Evolutionary conservation across 2,888 invertebrate species (phyloP).

Genomic region (Nasonia oneida): DNA sequence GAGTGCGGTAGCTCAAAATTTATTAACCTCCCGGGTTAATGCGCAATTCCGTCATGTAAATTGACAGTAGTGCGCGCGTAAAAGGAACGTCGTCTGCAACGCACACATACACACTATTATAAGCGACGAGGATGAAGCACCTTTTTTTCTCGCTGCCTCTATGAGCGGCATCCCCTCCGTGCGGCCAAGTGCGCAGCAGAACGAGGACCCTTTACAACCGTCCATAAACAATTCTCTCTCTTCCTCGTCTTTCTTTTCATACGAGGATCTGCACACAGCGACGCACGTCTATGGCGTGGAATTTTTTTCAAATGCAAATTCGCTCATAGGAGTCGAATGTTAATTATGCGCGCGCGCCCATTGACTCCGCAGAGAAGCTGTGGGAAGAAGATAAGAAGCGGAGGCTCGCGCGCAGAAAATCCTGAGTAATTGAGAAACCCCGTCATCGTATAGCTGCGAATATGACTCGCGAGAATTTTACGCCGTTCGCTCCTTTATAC

Average conservation of each 20-base stretch:
- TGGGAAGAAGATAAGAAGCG: not conserved
- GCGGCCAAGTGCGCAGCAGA: conserved; percentile 17
- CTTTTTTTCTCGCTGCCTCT: not conserved
- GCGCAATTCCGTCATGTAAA: conserved; percentile 52
- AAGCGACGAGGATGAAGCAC: conserved; percentile 11
- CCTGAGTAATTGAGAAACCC: conserved; percentile 44
- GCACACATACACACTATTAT: not conserved
- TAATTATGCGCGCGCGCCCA: conserved; percentile 33
- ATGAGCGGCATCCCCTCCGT: not conserved
- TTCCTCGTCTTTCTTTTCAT: not conserved
- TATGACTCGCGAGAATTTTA: conserved; percentile 11
- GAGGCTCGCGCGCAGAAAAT: not conserved
- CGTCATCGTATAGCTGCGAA: not conserved
- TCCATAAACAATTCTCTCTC: conserved; percentile 52
- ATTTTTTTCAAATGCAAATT: conserved; percentile 54
- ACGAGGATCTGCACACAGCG: not conserved
- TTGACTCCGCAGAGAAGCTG: not conserved
- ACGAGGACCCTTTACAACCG: conserved; percentile 31
- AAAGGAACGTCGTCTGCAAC: not conserved
- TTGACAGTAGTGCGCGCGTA: conserved; percentile 45
- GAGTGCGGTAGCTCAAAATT: conserved; percentile 42
- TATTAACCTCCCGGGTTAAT: conserved; percentile 53
- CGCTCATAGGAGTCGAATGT: conserved; percentile 39
- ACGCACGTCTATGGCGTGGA: not conserved
- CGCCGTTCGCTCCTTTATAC: not conserved